These are phyloP conservation scores for Pterocles orientalis DNA, from an alignment of 2,113 vertebrate genomes.

Conservation along the genomic window DNA sequence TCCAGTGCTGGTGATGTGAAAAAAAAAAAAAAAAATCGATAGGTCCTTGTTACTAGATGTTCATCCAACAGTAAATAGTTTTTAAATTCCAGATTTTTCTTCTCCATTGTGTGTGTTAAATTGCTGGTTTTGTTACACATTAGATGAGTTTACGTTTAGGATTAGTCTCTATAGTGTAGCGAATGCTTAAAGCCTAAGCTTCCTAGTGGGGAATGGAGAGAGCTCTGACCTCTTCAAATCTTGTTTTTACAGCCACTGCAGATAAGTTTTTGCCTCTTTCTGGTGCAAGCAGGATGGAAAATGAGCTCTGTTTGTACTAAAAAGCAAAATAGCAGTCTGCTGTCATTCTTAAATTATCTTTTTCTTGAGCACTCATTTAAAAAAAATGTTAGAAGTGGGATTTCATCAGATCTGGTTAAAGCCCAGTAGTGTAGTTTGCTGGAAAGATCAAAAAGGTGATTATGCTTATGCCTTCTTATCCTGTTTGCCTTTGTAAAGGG, in stretches of 20 bases:
- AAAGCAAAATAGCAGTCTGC: neutral
- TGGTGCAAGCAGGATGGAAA: neutral
- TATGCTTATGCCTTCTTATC: neutral
- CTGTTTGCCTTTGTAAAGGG: neutral
- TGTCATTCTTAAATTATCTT: neutral
- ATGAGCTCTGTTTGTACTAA: neutral
- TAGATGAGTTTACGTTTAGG: neutral
- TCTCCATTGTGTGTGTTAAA: neutral
- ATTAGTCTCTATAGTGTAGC: neutral
- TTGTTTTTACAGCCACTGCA: constrained; percentile 20
- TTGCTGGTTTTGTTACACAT: neutral
- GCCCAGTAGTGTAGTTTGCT: neutral
- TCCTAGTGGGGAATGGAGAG: neutral
- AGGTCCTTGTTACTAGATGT: neutral
- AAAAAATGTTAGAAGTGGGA: neutral
- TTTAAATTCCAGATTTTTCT: neutral
- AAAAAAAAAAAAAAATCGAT: fast-evolving
- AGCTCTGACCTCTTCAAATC: neutral
- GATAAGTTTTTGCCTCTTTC: neutral
- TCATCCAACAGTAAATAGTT: neutral
- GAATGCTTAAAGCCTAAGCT: neutral
- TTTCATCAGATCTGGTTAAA: neutral
- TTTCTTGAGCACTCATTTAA: neutral
- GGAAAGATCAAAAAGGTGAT: neutral
- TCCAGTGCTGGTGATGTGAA: neutral